Percentiles rank a stretch among this genome's conserved stretches.
Conservation (phyloP, 1,140 invertebrate species). For the Pseudomyrmex pallidus region DNA sequence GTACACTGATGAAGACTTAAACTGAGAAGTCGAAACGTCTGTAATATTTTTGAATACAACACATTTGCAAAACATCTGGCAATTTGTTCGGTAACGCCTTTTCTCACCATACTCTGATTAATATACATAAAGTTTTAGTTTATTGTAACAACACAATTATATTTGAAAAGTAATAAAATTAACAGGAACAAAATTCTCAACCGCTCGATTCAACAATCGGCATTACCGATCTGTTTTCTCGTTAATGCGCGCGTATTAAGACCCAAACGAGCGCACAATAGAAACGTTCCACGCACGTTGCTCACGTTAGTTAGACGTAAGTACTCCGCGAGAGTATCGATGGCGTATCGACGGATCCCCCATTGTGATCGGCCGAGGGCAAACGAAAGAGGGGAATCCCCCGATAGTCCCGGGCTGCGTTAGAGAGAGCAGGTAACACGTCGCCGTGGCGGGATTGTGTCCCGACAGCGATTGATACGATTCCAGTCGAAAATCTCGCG, state of each 20-base stretch:
- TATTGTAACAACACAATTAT: too few species aligned
- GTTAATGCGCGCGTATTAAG: neutral
- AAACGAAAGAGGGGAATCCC: conserved; percentile 31
- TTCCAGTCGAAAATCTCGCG: conserved; percentile 69
- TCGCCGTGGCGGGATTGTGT: conserved; percentile 66
- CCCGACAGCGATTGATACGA: conserved; percentile 74
- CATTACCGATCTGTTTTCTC: conserved; percentile 27
- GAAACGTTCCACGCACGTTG: conserved; percentile 27
- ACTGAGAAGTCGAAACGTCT: too few species aligned
- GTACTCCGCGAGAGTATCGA: conserved; percentile 67
- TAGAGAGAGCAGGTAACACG: conserved; percentile 65
- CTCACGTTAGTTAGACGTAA: conserved; percentile 25
- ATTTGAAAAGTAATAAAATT: too few species aligned
- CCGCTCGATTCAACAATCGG: neutral
- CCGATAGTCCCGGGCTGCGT: conserved; percentile 23
- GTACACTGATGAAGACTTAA: too few species aligned
- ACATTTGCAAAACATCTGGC: too few species aligned
- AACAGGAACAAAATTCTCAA: neutral
- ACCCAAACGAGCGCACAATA: conserved; percentile 22
- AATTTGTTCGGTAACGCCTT: too few species aligned
- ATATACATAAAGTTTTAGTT: too few species aligned
- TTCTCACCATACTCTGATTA: too few species aligned
- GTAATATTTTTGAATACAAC: too few species aligned
- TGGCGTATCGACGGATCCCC: conserved; percentile 67
- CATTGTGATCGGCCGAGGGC: conserved; percentile 56